Evolutionary conservation across 2,113 vertebrate species (phyloP).

Genomic region (Colaptes auratus): DNA sequence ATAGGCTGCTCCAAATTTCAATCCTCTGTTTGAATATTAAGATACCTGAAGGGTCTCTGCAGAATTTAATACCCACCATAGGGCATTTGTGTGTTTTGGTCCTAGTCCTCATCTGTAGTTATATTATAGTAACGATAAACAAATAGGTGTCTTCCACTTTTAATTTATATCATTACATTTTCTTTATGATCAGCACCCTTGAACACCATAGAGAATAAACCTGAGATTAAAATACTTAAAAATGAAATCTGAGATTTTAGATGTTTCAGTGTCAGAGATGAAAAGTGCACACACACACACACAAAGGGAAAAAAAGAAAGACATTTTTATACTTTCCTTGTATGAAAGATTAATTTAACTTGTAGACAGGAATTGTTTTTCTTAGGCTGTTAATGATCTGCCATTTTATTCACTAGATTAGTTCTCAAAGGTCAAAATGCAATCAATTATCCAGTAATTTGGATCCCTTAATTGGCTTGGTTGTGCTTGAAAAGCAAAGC

Average conservation of each 20-base stretch:
- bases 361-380: constrained; percentile 40
- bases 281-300: not conserved
- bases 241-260: not conserved
- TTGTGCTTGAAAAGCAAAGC: constrained; percentile 57
- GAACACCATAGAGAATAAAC: not conserved
- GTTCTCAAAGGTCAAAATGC: constrained; percentile 74
- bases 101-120: not conserved
- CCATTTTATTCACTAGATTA: constrained; percentile 72
- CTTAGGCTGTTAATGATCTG: constrained; percentile 62
- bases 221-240: not conserved
- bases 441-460: constrained; percentile 70
- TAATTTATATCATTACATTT: not conserved
- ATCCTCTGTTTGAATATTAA: not conserved
- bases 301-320: not conserved
- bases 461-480: constrained; percentile 66
- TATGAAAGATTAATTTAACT: not conserved
- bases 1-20: not conserved
- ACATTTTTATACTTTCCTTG: constrained; percentile 22
- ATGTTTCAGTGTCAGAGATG: not conserved
- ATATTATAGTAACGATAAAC: not conserved
- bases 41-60: not conserved
- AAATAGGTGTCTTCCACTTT: not conserved
- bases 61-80: not conserved
- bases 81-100: not conserved
- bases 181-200: not conserved